Evolutionary conservation across 2,797 vertebrate genomes (phyloP), one percentile per base, ranked within the genome.

Genomic region (Enteromius anoplus): DNA sequence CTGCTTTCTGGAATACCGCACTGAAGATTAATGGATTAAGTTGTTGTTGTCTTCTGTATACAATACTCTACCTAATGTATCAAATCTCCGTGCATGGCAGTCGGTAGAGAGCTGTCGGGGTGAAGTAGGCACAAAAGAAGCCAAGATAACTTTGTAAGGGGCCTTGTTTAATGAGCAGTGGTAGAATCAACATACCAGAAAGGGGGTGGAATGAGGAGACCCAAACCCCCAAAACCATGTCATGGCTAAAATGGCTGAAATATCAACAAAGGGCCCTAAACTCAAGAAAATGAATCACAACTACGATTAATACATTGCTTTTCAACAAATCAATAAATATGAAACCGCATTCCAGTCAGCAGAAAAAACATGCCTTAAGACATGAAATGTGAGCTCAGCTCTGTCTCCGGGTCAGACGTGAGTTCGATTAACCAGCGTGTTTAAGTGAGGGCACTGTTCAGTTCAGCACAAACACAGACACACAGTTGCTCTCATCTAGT

Each of bases 401-500:
- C 6, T 10, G 5, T 66, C 7, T 85, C 68, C 37, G 23, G 12
- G 68, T 78, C 68, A 82, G 47, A 64, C 6, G 14, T 72, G 1
- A 58, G 60, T 65, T 76, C 14, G 34, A 66, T 58, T 78, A 51
- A 66, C 34, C 2, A 17, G 78, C 45, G 60, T 49, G 75, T 77
- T 65, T 66, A 66, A 69, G 62, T 7, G 21, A 42, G 53, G 40
- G 9, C 78, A 45, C 58, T 29, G 65, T 60, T 45, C 55, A 37
- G 51, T 72, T 78, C 73, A 72, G n/a, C 45, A 47, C 47, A 21
- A 62, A 73, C 81, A 70, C 71, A 29, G 49, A 23, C 47, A 71
- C 70, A 83, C 75, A 82, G 75, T 32, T 26, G 37, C 82, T 76
- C 68, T 49, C 29, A 83, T 78, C 82, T 84, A 86, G n/a, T 26